Percentiles rank a stretch among this genome's conserved stretches.
Evolutionary conservation across 2,888 invertebrate species (phyloP).

Genomic region (Phytoseiulus persimilis): DNA sequence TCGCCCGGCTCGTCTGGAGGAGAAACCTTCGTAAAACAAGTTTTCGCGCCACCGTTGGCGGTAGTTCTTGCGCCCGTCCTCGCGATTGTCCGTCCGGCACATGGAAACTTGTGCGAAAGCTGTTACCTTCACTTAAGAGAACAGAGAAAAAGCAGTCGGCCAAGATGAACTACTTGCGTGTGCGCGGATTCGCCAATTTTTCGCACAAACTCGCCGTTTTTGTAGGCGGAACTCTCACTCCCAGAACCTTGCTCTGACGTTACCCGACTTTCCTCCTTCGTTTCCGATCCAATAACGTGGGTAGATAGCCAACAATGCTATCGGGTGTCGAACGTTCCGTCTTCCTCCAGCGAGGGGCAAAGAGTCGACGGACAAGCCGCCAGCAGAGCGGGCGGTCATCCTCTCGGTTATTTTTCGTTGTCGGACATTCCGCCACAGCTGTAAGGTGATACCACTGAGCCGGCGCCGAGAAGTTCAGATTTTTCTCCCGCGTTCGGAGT

Average conservation of each 20-base stretch:
- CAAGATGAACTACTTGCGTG: background rate
- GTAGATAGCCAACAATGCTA: background rate
- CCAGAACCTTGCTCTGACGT: background rate
- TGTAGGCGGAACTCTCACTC: background rate
- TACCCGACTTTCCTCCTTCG: background rate
- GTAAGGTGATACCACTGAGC: background rate
- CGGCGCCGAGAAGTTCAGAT: background rate
- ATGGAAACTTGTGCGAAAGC: background rate
- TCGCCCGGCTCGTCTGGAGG: background rate
- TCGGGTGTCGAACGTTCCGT: background rate
- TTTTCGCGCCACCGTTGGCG: background rate
- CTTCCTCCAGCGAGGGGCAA: background rate
- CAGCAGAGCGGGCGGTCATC: background rate
- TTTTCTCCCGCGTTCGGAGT: too few relatives aligned
- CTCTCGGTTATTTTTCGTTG: background rate
- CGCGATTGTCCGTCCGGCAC: background rate
- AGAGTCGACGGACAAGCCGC: background rate
- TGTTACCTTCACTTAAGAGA: constrained; percentile 5
- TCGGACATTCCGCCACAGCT: background rate
- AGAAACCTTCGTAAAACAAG: background rate
- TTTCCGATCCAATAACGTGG: background rate
- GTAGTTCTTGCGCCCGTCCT: background rate
- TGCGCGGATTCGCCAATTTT: background rate
- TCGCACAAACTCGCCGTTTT: background rate
- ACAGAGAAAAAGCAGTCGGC: background rate